Conservation (phyloP, 1,140 invertebrate species). For the Phocides pigmalion region DNA sequence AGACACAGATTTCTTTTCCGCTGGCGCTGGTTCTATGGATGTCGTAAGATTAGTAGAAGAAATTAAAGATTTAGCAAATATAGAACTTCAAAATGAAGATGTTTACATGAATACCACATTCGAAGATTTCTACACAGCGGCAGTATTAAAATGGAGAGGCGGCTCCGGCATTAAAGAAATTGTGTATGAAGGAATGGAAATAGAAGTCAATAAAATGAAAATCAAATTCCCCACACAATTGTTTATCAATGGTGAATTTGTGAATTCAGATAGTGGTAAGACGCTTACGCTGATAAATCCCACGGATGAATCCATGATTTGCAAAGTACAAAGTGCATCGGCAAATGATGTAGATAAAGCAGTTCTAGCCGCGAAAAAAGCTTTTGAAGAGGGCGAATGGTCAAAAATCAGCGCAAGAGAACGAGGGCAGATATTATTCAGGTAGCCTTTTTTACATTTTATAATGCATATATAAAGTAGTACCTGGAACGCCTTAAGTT, state of each 20-base stretch:
- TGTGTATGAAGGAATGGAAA: slow-evolving; percentile 89
- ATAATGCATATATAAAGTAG: too few species aligned
- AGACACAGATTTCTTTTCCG: slow-evolving; percentile 95
- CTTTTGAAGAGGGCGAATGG: slow-evolving; percentile 95
- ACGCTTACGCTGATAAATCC: slow-evolving; percentile 92
- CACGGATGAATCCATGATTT: slow-evolving; percentile 92
- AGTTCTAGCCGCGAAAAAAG: slow-evolving; percentile 92
- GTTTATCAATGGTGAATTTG: slow-evolving; percentile 96
- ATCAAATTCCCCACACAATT: slow-evolving; percentile 94
- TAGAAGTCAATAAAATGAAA: slow-evolving; percentile 93
- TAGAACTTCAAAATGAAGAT: slow-evolving; percentile 94
- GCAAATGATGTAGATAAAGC: slow-evolving; percentile 93
- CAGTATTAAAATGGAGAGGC: slow-evolving; percentile 88
- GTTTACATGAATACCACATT: slow-evolving; percentile 97
- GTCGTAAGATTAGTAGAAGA: slow-evolving; percentile 97
- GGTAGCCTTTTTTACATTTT: slow-evolving; percentile 72
- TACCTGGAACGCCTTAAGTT: too few species aligned
- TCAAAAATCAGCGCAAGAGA: slow-evolving; percentile 94
- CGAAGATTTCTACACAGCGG: slow-evolving; percentile 89
- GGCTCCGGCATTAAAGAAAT: slow-evolving; percentile 81
- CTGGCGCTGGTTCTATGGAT: slow-evolving; percentile 97
- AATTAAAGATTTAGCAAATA: slow-evolving; percentile 91
- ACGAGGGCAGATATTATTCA: slow-evolving; percentile 89
- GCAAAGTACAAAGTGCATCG: slow-evolving; percentile 90
- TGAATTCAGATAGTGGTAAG: slow-evolving; percentile 89